Evolutionary conservation across 2,113 vertebrate genomes (phyloP), one percentile per base, ranked within the genome.

Genomic region (Bos javanicus): DNA sequence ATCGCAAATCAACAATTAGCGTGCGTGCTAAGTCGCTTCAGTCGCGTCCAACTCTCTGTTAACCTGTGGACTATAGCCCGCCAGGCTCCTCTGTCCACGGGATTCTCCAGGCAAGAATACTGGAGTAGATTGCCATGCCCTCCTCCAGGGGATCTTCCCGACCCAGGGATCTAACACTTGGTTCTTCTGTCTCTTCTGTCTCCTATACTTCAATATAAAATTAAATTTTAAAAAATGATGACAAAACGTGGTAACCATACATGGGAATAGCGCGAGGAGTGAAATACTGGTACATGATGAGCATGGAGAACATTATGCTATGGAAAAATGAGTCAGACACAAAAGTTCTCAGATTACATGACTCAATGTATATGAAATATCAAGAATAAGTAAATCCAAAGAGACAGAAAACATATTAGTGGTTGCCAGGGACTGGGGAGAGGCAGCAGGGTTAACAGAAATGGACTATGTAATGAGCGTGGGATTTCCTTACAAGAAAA

Each of bases 11-110:
- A 71, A 71, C 67, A 71, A 3, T 71, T 12, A 39, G 67, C 10
- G 0, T 12, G 67, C 5, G 0, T 11, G 67, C 67, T 23, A 39
- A 71, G n/a, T 23, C 12, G 67, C 67, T 71, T 71, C 19, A 39
- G n/a, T 71, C 1, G 0, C 12, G 67, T 39, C 67, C 67, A 71
- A 2, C n/a, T 71, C 64, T 71, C 36, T 21, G 67, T 23, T 71
- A 71, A 71, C 19, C 10, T 39, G 12, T 0, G 11, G 71, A 2
- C 71, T 43, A 36, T 14, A 43, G 36, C 71, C 11, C 0, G 6
- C 71, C 71, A 25, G 71, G 36, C 11, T 76, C 23, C 14, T 26
- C 71, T 76, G 10, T 43, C 10, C 71, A 6, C 25, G 71, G 71
- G 39, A 43, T 43, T 26, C 71, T 25, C 36, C 71, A 76, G 36